Percentiles rank a stretch among this genome's conserved stretches.
phyloP scores from a whole-genome alignment of 2,797 vertebrate species.

The Enteromius paludinosus region DNA sequence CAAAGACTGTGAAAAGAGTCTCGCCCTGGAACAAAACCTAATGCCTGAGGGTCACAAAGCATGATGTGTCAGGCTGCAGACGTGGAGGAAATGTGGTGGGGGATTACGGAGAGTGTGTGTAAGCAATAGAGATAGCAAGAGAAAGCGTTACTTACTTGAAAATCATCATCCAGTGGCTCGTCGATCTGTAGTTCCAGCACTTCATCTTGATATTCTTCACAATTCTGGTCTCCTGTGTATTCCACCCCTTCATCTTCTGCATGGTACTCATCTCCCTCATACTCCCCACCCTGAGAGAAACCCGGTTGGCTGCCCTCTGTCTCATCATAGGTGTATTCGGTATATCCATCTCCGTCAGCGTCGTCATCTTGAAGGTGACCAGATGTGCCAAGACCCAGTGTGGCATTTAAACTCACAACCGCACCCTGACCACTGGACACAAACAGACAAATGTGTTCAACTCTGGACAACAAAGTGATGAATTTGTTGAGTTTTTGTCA shows the following conservation, averaged over 20 bases:
- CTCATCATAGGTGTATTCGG: constrained; percentile 80
- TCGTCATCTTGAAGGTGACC: constrained; percentile 81
- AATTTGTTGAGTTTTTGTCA: too few relatives aligned
- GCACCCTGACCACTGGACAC: constrained; percentile 80
- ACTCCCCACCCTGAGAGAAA: constrained; percentile 68
- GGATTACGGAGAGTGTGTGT: background rate
- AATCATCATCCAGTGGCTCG: constrained; percentile 92
- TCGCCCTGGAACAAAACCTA: constrained; percentile 83
- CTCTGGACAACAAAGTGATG: background rate
- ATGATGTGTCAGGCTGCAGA: constrained; percentile 81
- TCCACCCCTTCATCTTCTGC: constrained; percentile 82
- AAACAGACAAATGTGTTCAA: background rate
- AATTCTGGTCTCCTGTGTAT: constrained; percentile 83
- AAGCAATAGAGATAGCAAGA: constrained; percentile 26
- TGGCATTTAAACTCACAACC: constrained; percentile 82
- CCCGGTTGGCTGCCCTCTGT: constrained; percentile 60
- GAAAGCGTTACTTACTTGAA: constrained; percentile 87
- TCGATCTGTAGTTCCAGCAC: constrained; percentile 96
- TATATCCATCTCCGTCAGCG: constrained; percentile 79
- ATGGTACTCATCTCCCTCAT: constrained; percentile 75
- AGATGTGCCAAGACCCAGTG: constrained; percentile 78
- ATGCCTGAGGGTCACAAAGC: constrained; percentile 92
- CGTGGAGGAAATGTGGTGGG: background rate
- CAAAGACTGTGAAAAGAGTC: constrained; percentile 82
- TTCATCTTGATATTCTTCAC: constrained; percentile 86